Evolutionary conservation across 2,888 invertebrate genomes (phyloP).

Genomic region (Argynnis bischoffii): DNA sequence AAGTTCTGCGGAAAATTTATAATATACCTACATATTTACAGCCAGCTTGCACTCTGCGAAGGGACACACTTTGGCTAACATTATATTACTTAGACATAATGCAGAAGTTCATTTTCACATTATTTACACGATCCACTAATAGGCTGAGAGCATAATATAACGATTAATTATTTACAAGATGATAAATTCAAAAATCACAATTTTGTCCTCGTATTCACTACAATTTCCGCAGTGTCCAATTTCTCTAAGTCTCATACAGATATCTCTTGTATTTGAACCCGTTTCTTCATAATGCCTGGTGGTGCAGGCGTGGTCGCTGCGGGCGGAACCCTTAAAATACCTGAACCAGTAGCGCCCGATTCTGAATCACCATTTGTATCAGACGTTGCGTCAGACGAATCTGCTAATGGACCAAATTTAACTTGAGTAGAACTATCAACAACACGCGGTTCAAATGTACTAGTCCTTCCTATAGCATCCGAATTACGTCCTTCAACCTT

Average conservation of each 20-base stretch:
- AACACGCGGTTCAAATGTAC: constrained; percentile 76
- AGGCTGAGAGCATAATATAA: constrained; percentile 36
- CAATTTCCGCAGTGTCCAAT: constrained; percentile 68
- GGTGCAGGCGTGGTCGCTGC: constrained; percentile 82
- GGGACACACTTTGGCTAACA: constrained; percentile 20
- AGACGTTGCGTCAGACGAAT: constrained; percentile 70
- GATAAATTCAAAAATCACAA: constrained; percentile 60
- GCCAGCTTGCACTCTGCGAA: constrained; percentile 46
- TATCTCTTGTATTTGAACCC: constrained; percentile 96
- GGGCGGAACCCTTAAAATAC: constrained; percentile 75
- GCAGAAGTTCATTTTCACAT: constrained; percentile 41
- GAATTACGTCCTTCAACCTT: constrained; percentile 66
- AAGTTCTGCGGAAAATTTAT: constrained; percentile 14
- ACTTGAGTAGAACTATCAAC: constrained; percentile 79
- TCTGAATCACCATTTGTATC: constrained; percentile 71
- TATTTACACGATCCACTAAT: constrained; percentile 45
- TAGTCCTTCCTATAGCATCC: constrained; percentile 70
- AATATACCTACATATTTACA: constrained; percentile 51
- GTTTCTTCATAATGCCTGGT: constrained; percentile 91
- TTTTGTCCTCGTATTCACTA: constrained; percentile 74
- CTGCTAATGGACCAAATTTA: constrained; percentile 70
- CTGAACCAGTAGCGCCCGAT: constrained; percentile 70
- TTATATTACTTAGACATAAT: constrained; percentile 34
- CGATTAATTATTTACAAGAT: constrained; percentile 35
- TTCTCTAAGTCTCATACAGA: constrained; percentile 86